phyloP scores from a whole-genome alignment of 2,113 vertebrate genomes.

The Microcebus ravelobensis region DNA sequence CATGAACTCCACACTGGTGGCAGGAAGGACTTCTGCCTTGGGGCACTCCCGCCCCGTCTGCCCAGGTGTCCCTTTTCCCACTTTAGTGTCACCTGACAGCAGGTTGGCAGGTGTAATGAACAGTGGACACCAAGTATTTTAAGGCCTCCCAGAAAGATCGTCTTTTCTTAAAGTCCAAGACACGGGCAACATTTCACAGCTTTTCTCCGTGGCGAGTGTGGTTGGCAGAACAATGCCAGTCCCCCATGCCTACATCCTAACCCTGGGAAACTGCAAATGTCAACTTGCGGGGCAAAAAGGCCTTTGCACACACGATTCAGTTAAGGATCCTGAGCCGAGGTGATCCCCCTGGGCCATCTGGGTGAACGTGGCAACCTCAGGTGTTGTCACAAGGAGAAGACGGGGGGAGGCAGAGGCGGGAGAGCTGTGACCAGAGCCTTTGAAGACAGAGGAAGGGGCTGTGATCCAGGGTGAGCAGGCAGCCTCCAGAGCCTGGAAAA shows the following conservation, averaged over 20 bases:
- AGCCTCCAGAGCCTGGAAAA: not conserved
- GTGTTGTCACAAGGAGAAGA: not conserved
- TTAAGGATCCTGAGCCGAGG: not conserved
- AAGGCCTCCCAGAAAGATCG: not conserved
- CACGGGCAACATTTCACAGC: accelerated
- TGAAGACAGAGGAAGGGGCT: not conserved
- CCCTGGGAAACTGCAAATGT: accelerated
- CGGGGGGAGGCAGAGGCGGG: not conserved
- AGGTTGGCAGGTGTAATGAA: not conserved
- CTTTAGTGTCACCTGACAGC: not conserved
- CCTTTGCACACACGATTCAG: accelerated
- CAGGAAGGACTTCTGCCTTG: not conserved
- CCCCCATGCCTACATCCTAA: accelerated
- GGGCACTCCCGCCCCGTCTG: not conserved
- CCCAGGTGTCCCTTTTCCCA: not conserved
- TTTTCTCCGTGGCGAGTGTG: not conserved
- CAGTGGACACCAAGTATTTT: not conserved
- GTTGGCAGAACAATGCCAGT: not conserved
- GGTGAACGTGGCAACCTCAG: not conserved
- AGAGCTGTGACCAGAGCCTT: accelerated
- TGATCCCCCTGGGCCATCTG: accelerated
- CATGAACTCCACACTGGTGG: not conserved
- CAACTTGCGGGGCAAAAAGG: not conserved
- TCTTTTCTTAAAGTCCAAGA: not conserved
- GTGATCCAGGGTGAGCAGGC: accelerated